Base-by-base conservation (phyloP, 2,113 vertebrate species). In the Anseranas semipalmata region DNA sequence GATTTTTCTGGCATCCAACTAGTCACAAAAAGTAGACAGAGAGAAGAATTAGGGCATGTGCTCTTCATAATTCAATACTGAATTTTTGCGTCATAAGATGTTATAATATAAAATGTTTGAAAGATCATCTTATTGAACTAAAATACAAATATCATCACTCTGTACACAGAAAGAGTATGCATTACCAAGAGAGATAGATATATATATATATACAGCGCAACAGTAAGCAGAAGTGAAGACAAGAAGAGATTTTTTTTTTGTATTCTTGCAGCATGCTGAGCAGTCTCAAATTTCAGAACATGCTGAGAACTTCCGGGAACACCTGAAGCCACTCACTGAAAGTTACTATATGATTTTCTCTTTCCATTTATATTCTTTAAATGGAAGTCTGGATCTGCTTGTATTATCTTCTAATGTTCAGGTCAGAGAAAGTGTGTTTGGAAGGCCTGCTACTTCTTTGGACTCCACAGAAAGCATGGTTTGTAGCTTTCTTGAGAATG, bases 41-140 rank as follows among this genome's bases (percentile, higher is more conserved):
- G 2, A 63, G 41, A 20, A 82, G 25, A 83, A 82, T 56, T 10
- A 0, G 7, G 50, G 14, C 1, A 35, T 1, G 1, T 60, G 16
- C 27, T 83, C 14, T 73, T 89, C 4, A 4, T 82, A 78, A 53
- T 67, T 90, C 46, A 53, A 16, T 56, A 12, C 2, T 12, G 7
- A 48, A 7, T 32, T 43, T 62, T 85, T 58, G 1, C 2, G 1
- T 71, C 8, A 3, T 60, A 89, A 71, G 28, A 17, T 62, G 14
- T 14, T 72, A 11, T 3, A 39, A 9, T 63, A 6, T 50, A 37
- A 81, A 21, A 6, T 71, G 9, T 65, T 41, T 70, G 24, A 74
- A 88, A 33, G 30, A 24, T 32, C 58, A 73, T 41, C 62, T 21
- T 65, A 41, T 19, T 41, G 39, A 65, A 28, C 27, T 65, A 30